Evolutionary conservation across 64 coral and sea anemone species (phyloP).

Genomic region (Orbicella faveolata): DNA sequence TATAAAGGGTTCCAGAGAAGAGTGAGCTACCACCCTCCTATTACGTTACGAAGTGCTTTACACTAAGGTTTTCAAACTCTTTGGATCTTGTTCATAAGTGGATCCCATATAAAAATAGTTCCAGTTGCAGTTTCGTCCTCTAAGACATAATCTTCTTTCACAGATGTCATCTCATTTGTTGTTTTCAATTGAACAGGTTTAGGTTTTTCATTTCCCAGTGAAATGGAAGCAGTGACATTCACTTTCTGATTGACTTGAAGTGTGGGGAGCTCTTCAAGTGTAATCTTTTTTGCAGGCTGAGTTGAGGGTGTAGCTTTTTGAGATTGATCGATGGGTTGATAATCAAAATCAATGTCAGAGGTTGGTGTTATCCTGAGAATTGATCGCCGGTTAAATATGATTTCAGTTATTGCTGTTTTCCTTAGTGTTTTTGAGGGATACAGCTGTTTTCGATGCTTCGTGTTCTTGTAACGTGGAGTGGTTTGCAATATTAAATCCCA

Average conservation of each 20-base stretch:
- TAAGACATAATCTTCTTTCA: constrained; percentile 50
- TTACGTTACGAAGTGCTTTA: constrained; percentile 51
- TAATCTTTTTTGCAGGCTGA: constrained; percentile 13
- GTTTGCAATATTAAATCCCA: constrained; percentile 62
- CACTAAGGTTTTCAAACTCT: constrained; percentile 42
- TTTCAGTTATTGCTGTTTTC: constrained; percentile 11
- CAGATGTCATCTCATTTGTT: not conserved
- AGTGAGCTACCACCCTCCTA: no score
- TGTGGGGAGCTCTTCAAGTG: constrained; percentile 6
- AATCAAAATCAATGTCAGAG: constrained; percentile 35
- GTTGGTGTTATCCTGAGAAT: constrained; percentile 1
- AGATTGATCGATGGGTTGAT: constrained; percentile 11
- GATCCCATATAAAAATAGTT: constrained; percentile 30
- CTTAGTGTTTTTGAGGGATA: constrained; percentile 29
- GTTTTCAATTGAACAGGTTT: constrained; percentile 37
- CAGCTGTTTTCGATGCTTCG: constrained; percentile 63
- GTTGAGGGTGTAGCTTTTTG: not conserved
- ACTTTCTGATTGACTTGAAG: constrained; percentile 55
- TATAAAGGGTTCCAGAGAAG: no score
- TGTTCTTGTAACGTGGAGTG: constrained; percentile 59
- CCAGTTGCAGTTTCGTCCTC: constrained; percentile 46
- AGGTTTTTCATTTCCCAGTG: constrained; percentile 42
- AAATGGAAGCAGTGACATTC: constrained; percentile 38
- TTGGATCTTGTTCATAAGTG: constrained; percentile 9
- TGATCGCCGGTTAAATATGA: constrained; percentile 42